These are phyloP conservation scores for Limnephilus auricula DNA, from an alignment of 2,888 invertebrate species.

Conservation along the genomic window DNA sequence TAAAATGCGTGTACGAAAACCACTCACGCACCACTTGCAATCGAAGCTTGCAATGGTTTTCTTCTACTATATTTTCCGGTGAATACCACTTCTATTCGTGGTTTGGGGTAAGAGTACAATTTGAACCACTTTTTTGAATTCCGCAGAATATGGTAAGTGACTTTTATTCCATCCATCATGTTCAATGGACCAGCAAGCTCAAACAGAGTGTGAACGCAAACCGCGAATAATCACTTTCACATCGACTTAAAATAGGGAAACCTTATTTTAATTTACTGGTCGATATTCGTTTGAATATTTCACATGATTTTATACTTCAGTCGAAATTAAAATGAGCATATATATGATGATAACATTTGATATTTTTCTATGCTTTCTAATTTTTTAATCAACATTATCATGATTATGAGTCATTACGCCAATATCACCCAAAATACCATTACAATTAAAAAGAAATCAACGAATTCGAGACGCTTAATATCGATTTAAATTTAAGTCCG, in stretches of 20 bases:
- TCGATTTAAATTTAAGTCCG: not conserved
- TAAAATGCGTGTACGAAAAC: not conserved
- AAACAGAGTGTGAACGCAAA: constrained; percentile 65
- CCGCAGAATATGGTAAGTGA: constrained; percentile 9
- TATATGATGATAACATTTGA: constrained; percentile 13
- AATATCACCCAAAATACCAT: not conserved
- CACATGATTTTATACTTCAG: not conserved
- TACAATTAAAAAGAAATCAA: not conserved
- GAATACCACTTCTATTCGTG: not conserved
- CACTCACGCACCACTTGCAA: no score
- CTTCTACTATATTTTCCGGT: not conserved
- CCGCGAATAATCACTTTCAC: constrained; percentile 65
- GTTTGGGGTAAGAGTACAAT: not conserved
- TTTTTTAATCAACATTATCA: not conserved
- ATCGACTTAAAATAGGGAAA: constrained; percentile 52
- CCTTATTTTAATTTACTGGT: not conserved
- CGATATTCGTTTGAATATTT: constrained; percentile 21
- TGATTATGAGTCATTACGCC: not conserved
- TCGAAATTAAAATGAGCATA: constrained; percentile 22
- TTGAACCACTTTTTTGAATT: constrained; percentile 25
- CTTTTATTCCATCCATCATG: constrained; percentile 38
- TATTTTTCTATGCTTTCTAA: not conserved
- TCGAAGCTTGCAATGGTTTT: not conserved
- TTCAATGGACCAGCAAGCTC: constrained; percentile 50
- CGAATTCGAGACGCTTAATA: not conserved